phyloP scores from a whole-genome alignment of 35 echinoderm and acorn worm species.

The Anneissia japonica region DNA sequence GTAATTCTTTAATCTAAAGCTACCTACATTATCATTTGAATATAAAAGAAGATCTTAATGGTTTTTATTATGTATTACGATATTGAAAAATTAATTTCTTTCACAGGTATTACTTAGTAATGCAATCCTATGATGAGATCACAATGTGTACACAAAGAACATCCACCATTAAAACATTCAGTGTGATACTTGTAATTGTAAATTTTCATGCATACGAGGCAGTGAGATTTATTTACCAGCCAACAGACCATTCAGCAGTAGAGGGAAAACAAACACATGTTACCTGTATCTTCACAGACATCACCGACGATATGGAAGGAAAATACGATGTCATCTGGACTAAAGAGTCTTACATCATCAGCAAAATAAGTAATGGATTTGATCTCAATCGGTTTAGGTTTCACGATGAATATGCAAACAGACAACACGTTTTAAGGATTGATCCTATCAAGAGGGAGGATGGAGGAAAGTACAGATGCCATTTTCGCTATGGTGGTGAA shows the following conservation, averaged over 20 bases:
- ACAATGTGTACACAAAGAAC: no score
- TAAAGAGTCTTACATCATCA: not conserved
- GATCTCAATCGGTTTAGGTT: not conserved
- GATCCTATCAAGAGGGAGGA: not conserved
- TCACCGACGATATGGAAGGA: not conserved
- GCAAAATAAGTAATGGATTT: not conserved
- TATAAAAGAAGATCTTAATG: no score
- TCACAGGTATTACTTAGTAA: no score
- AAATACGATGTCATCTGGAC: not conserved
- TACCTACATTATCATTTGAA: no score
- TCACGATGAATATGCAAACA: not conserved
- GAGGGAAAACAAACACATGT: not conserved
- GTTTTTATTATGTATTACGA: no score
- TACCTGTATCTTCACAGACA: not conserved
- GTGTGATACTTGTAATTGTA: no score
- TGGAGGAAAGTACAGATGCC: not conserved
- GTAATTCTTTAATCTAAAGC: no score
- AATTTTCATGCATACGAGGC: not conserved
- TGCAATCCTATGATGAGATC: no score
- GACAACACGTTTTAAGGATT: not conserved
- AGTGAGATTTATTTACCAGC: not conserved
- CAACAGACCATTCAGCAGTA: not conserved
- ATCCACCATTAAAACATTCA: no score
- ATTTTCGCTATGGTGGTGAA: not conserved
- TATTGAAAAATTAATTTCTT: no score